Evolutionary conservation across 2,113 vertebrate species (phyloP).

Genomic region (Ptilonorhynchus violaceus): DNA sequence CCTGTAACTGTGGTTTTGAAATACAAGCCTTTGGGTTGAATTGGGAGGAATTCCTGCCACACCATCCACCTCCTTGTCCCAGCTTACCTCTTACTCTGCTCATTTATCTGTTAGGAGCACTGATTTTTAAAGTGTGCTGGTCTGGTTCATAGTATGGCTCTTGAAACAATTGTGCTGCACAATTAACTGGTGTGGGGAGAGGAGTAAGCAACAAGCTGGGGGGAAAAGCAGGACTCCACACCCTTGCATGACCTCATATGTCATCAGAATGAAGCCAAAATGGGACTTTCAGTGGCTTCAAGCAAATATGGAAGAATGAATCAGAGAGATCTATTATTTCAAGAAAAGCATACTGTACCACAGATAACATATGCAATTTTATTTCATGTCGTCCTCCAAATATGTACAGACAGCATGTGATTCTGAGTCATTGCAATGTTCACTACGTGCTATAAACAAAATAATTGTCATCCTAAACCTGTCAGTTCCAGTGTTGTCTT

Average conservation of each 20-base stretch:
- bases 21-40: neutral
- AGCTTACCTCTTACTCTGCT: neutral
- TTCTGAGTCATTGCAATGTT: slow-evolving; percentile 11
- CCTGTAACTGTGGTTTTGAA: neutral
- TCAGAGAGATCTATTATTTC: neutral
- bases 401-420: neutral
- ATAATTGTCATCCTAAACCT: slow-evolving; percentile 53
- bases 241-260: neutral
- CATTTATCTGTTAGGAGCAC: neutral
- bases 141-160: neutral
- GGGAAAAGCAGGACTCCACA: neutral
- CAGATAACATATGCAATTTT: neutral
- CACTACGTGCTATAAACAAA: slow-evolving; percentile 30
- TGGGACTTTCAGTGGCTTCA: neutral
- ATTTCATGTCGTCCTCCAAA: neutral
- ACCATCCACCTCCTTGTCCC: neutral
- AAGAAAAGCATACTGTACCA: neutral
- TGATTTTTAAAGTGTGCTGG: neutral
- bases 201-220: neutral
- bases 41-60: neutral
- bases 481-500: slow-evolving; percentile 37
- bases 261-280: neutral
- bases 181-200: neutral
- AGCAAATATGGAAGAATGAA: neutral
- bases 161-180: neutral